Base-by-base conservation (phyloP, 2,797 vertebrate species). In the Poeciliopsis paucimaculata region DNA sequence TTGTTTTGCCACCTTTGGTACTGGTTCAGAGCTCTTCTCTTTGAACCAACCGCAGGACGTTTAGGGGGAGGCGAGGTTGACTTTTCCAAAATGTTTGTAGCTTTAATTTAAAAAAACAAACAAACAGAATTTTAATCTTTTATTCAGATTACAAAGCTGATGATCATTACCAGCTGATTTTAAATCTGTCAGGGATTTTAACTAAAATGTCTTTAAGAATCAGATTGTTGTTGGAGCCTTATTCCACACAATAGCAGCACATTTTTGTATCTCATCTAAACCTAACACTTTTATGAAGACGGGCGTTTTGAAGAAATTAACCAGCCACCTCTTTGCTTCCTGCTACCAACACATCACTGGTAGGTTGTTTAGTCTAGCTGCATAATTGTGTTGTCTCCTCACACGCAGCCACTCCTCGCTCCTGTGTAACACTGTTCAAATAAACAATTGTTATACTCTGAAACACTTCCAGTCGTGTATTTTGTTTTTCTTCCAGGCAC, bases 391-490 rank as follows among this genome's bases (percentile, higher is more conserved):
- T 91, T 73, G 89, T 91, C 87, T 91, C 83, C 86, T 76, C 82
- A 84, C 90, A 87, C 39, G 66, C 90, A 87, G 83, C 86, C 90
- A 91, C 92, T 80, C 73, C 80, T 77, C 82, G 41, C 74, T 28
- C 90, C 84, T 81, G 87, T 95, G 93, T 95, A 93, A 94, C 94
- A 94, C 93, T 93, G 94, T 96, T 95, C 80, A 93, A 96, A 95
- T 95, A 95, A 95, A 95, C 90, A 83, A 91, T 94, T 95, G 92
- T 94, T 93, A 91, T 94, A 91, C 92, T 94, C 90, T 90, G 79
- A 84, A 55, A 55, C 39, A 13, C 70, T 11, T 20, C 10, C n/a
- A 1, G 11, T 53, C 49, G 0, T 16, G 31, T 34, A 34, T 16
- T 77, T 82, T 81, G 0, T 28, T 12, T 7, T 51, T 2, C 1